phyloP scores from a whole-genome alignment of 1,140 invertebrate genomes.

The Bombyx mandarina region DNA sequence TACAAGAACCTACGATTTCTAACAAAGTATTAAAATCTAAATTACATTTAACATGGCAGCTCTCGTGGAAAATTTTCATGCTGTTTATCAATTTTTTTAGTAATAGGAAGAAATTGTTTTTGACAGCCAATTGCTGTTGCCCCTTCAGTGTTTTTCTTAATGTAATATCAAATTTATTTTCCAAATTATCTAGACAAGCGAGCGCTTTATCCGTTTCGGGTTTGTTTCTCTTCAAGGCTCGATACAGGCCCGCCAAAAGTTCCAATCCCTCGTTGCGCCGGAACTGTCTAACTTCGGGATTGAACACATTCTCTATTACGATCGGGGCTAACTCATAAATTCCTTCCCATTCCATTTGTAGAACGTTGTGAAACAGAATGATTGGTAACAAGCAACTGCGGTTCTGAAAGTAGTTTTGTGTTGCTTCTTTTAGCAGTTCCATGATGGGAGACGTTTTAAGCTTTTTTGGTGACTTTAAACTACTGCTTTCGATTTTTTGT shows the following conservation, averaged over 20 bases:
- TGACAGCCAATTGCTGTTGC: conserved; percentile 38
- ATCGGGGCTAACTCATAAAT: conserved; percentile 71
- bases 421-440: conserved; percentile 67
- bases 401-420: conserved; percentile 74
- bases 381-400: conserved; percentile 75
- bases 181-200: conserved; percentile 29
- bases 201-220: conserved; percentile 21
- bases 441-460: conserved; percentile 51
- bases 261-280: conserved; percentile 76
- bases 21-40: conserved; percentile 40
- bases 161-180: conserved; percentile 31
- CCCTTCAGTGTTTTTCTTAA: conserved; percentile 25
- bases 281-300: conserved; percentile 73
- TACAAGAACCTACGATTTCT: conserved; percentile 30
- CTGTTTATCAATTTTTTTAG: conserved; percentile 51
- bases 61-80: conserved; percentile 50
- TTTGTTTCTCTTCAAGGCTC: conserved; percentile 63
- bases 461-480: conserved; percentile 39
- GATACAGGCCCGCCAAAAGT: conserved; percentile 74
- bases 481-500: conserved; percentile 50
- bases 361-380: conserved; percentile 75
- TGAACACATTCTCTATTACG: conserved; percentile 75
- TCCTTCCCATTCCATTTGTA: conserved; percentile 75
- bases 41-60: conserved; percentile 34
- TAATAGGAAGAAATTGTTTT: conserved; percentile 44